Percentiles rank a stretch among this genome's conserved stretches.
Evolutionary conservation across 2,888 invertebrate species (phyloP).

Genomic region (Synanthedon andrenaeformis): DNA sequence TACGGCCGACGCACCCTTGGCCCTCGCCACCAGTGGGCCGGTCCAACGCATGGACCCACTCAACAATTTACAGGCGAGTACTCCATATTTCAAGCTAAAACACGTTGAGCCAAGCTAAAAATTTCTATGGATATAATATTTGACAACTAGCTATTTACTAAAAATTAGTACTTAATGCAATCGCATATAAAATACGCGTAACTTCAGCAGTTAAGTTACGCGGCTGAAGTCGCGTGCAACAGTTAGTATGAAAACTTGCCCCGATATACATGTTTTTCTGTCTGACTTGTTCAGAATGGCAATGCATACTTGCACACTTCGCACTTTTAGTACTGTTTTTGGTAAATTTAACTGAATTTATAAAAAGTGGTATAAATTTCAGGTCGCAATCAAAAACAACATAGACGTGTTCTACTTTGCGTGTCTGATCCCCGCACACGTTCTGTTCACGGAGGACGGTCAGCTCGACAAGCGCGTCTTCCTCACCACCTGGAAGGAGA

Average conservation of each 20-base stretch:
- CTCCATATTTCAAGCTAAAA: neutral
- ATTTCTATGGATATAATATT: too few species aligned
- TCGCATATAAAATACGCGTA: too few species aligned
- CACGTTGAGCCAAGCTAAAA: too few species aligned
- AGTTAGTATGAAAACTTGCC: too few species aligned
- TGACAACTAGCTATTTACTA: too few species aligned
- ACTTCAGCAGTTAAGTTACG: too few species aligned
- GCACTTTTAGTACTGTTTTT: neutral
- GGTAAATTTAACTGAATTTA: too few species aligned
- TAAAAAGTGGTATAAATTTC: constrained; percentile 7
- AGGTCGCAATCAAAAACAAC: constrained; percentile 98
- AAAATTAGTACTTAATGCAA: too few species aligned
- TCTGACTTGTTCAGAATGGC: too few species aligned
- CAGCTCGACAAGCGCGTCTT: constrained; percentile 98
- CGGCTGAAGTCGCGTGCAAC: too few species aligned
- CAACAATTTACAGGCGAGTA: constrained; percentile 86
- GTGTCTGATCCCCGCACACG: constrained; percentile 90
- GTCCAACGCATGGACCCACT: constrained; percentile 98
- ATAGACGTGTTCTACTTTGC: constrained; percentile 99
- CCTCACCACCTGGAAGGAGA: constrained; percentile 98
- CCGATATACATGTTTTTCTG: too few species aligned
- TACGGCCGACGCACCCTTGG: constrained; percentile 80
- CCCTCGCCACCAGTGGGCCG: constrained; percentile 77
- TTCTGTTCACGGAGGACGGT: constrained; percentile 95
- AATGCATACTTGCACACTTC: neutral